Base-by-base conservation (phyloP, 1,140 invertebrate genomes). In the Nebria ingens region DNA sequence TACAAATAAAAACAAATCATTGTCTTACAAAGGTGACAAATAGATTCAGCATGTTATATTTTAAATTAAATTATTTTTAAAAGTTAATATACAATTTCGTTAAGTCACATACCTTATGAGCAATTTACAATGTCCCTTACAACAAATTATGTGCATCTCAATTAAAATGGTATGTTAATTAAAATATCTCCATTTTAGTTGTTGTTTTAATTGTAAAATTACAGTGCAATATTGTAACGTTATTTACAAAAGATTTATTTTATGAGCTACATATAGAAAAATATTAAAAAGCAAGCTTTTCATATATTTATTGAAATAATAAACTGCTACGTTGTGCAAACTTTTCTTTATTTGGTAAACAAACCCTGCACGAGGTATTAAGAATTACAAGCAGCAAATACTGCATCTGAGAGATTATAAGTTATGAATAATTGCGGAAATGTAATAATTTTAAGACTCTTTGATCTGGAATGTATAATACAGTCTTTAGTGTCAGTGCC, bases 271-370 rank as follows among this genome's bases (percentile, higher is more conserved):
- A 45, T 45, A 45, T 45, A 45, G 40, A 45, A 45, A 45, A 45
- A 45, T 45, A 45, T 45, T 45, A 45, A 45, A 29, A 45, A 45
- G 40, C 9, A 45, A 45, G 40, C 40, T 45, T 17, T 34, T 34
- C n/a, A 34, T 34, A 34, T 34, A 34, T 45, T 17, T 9, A 45
- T 3, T 45, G 9, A 45, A 45, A 45, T 45, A 45, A 45, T 45
- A 45, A 45, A 29, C 25, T 29, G 25, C 25, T 29, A n/a, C n/a
- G n/a, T n/a, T n/a, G n/a, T n/a, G n/a, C n/a, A n/a, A n/a, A n/a
- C n/a, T 9, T 34, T 34, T 34, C 25, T 9, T 34, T 34, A 34
- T 45, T 45, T 45, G 40, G 40, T 45, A 45, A 45, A 45, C 9
- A 17, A 17, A 45, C 40, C 40, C 40, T 45, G 6, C 25, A 34